These are phyloP conservation scores for Bos javanicus DNA, from an alignment of 2,113 vertebrate species.

Conservation along the genomic window DNA sequence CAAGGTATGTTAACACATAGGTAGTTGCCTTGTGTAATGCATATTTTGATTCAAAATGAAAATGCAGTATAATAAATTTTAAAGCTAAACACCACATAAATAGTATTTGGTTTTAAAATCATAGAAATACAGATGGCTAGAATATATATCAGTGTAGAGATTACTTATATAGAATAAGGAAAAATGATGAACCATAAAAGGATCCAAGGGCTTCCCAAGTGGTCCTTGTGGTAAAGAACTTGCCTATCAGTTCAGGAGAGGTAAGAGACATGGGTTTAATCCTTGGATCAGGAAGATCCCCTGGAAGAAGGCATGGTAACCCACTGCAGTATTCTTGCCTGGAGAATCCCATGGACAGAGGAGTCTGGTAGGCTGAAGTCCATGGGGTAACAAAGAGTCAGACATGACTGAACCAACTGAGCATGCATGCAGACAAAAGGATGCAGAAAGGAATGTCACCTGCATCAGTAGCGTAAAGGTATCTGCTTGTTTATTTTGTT, in stretches of 20 bases:
- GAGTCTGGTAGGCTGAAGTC: not conserved
- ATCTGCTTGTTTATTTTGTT: not conserved
- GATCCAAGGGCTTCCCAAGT: not conserved
- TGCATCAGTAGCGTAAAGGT: accelerated
- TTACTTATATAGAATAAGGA: not conserved
- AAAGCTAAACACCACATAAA: not conserved
- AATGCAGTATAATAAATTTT: not conserved
- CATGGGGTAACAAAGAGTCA: not conserved
- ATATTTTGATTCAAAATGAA: not conserved
- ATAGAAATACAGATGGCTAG: not conserved
- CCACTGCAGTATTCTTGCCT: not conserved
- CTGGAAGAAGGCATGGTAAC: not conserved
- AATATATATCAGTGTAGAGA: not conserved
- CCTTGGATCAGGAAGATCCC: not conserved
- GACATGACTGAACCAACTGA: not conserved
- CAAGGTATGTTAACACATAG: not conserved
- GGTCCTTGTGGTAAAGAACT: not conserved
- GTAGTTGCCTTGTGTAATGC: not conserved
- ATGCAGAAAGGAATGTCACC: not conserved
- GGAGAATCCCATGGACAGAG: not conserved
- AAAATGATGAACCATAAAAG: not conserved
- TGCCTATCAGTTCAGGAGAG: not conserved
- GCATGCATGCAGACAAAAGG: not conserved
- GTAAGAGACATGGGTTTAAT: not conserved
- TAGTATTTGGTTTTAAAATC: not conserved